These are phyloP conservation scores for Micronycteris hirsuta DNA, from an alignment of 2,113 vertebrate genomes.

Conservation along the genomic window DNA sequence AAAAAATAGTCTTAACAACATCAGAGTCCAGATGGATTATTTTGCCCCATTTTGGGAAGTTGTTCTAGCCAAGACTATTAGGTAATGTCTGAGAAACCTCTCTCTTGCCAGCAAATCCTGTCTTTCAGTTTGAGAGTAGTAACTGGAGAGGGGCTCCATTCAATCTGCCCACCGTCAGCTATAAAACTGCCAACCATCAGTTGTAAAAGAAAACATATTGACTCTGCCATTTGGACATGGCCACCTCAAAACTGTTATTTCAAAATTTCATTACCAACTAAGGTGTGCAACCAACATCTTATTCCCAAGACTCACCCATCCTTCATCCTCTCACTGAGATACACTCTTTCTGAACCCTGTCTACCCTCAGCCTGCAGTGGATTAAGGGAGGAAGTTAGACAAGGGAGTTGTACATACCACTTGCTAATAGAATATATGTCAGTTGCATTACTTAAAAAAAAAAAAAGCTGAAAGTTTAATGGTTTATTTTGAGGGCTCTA, in stretches of 20 bases:
- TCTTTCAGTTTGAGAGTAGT: background rate
- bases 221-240: background rate
- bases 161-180: background rate
- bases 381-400: background rate
- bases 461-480: background rate
- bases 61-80: constrained; percentile 1
- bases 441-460: background rate
- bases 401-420: background rate
- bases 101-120: background rate
- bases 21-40: background rate
- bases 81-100: background rate
- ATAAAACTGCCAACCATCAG: background rate
- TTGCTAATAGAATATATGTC: background rate
- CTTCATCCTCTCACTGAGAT: background rate
- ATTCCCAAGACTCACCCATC: background rate
- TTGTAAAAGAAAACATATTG: background rate
- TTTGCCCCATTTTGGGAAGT: background rate
- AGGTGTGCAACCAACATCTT: background rate
- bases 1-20: constrained; percentile 8
- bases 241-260: background rate
- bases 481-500: background rate
- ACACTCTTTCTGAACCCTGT: background rate
- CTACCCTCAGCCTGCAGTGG: background rate
- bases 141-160: background rate
- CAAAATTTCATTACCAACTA: background rate